These are phyloP conservation scores for Cryptomyrus ogoouensis DNA, from an alignment of 2,113 vertebrate genomes.

Conservation along the genomic window DNA sequence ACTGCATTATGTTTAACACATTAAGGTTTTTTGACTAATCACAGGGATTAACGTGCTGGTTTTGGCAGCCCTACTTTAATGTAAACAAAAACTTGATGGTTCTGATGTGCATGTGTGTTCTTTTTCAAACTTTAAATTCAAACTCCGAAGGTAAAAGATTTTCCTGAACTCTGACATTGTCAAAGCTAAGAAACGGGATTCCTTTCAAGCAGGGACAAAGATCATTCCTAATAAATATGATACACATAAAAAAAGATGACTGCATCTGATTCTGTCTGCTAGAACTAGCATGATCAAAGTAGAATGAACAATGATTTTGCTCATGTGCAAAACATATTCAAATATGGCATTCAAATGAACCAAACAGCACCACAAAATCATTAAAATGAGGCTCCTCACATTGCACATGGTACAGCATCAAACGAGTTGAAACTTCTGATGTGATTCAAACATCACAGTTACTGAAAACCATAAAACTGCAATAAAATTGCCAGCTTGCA, in stretches of 20 bases:
- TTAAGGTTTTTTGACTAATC: not conserved
- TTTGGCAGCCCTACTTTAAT: not conserved
- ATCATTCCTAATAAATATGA: not conserved
- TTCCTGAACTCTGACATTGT: not conserved
- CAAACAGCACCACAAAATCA: not conserved
- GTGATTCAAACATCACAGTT: not conserved
- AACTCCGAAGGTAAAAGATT: not conserved
- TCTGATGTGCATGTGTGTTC: not conserved
- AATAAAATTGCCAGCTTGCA: not conserved
- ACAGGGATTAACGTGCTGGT: not conserved
- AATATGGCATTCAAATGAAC: not conserved
- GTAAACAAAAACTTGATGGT: not conserved
- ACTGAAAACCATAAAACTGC: not conserved
- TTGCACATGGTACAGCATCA: not conserved
- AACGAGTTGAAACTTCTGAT: not conserved
- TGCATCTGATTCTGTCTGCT: not conserved
- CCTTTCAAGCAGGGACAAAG: not conserved
- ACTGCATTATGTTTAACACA: not conserved
- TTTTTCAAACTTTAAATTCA: not conserved
- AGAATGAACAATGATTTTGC: not conserved
- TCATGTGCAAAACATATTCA: not conserved
- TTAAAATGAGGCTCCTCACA: not conserved
- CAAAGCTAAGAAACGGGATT: not conserved
- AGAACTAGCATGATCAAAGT: not conserved
- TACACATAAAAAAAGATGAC: not conserved